Conservation (phyloP, 2,888 invertebrate genomes). For the Oscheius sp. region DNA sequence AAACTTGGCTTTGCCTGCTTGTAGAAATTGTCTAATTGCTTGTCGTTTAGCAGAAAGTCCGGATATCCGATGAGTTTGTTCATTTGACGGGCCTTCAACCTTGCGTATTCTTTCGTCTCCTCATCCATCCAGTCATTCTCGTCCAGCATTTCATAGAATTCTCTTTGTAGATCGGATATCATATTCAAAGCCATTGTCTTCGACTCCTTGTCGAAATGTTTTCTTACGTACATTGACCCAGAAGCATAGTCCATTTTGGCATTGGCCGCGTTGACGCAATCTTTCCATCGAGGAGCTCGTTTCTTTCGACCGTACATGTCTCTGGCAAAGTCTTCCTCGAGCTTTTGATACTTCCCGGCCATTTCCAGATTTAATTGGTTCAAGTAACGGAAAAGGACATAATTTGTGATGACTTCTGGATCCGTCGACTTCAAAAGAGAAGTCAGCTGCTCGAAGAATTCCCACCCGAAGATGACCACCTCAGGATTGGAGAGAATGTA, state of each 20-base stretch:
- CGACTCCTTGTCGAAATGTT: conserved; percentile 81
- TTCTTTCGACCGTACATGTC: conserved; percentile 73
- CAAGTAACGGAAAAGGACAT: conserved; percentile 66
- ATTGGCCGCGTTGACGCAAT: conserved; percentile 77
- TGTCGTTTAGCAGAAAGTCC: conserved; percentile 84
- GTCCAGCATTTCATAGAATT: conserved; percentile 84
- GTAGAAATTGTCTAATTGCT: conserved; percentile 84
- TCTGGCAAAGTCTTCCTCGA: conserved; percentile 79
- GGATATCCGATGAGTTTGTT: conserved; percentile 85
- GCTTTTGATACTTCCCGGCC: conserved; percentile 86
- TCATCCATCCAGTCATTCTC: conserved; percentile 87
- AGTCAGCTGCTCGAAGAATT: conserved; percentile 58
- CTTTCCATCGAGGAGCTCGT: conserved; percentile 88
- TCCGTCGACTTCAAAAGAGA: conserved; percentile 68
- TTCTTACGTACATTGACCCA: conserved; percentile 87
- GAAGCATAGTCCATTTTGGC: conserved; percentile 49
- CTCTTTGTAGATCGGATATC: conserved; percentile 85
- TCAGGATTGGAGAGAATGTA: conserved; percentile 71
- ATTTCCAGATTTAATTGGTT: conserved; percentile 74
- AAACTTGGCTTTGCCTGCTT: conserved; percentile 80
- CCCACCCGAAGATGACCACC: conserved; percentile 51
- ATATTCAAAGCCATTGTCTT: conserved; percentile 81
- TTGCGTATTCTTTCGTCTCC: conserved; percentile 78
- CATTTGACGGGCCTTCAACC: conserved; percentile 63
- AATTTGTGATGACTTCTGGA: conserved; percentile 75